phyloP scores from a whole-genome alignment of 2,113 vertebrate genomes.

The Malurus cyaneus region DNA sequence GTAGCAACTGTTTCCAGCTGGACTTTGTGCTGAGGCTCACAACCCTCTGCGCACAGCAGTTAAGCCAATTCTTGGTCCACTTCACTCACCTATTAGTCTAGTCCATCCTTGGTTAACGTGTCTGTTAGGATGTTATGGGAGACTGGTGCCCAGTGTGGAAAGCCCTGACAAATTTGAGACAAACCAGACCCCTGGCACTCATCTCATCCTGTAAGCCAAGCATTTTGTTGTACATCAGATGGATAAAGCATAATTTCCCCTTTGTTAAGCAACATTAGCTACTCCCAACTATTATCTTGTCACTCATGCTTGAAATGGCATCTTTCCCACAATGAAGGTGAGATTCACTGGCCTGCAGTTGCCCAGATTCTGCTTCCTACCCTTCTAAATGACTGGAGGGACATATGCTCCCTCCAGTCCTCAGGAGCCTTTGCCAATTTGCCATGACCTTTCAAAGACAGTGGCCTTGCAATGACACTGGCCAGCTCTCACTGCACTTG shows the following conservation, averaged over 20 bases:
- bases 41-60: not conserved
- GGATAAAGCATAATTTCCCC: not conserved
- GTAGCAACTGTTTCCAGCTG: not conserved
- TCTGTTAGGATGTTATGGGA: not conserved
- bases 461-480: not conserved
- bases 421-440: not conserved
- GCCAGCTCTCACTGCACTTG: not conserved
- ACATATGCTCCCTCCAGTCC: not conserved
- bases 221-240: not conserved
- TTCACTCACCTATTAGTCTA: not conserved
- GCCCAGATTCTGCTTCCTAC: not conserved
- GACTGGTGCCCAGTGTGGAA: not conserved
- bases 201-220: not conserved
- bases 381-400: not conserved
- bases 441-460: not conserved
- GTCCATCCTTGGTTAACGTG: not conserved
- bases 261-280: not conserved
- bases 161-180: not conserved
- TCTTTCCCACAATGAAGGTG: not conserved
- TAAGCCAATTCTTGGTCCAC: not conserved
- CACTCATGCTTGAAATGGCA: not conserved
- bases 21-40: not conserved
- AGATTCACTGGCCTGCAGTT: not conserved
- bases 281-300: not conserved
- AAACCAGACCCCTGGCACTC: not conserved